Evolutionary conservation across 2,113 vertebrate genomes (phyloP).

Genomic region (Agapornis roseicollis): DNA sequence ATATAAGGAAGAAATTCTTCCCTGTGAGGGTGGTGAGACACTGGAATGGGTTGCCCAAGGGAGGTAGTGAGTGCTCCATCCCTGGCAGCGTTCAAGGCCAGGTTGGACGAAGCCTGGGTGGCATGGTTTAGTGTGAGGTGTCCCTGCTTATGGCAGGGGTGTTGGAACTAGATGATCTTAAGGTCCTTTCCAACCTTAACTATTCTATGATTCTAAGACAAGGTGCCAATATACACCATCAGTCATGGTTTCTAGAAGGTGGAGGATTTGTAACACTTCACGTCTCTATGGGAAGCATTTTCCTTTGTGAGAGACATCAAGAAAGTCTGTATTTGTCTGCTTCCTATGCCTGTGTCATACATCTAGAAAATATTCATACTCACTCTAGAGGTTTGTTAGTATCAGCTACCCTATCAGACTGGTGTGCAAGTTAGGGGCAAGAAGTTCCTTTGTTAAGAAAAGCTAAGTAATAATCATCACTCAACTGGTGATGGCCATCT

Average conservation of each 20-base stretch:
- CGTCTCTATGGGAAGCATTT: background rate
- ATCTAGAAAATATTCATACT: background rate
- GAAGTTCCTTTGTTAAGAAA: background rate
- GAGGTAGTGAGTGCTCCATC: no score
- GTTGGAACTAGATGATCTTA: no score
- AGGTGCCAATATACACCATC: background rate
- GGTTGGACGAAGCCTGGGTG: no score
- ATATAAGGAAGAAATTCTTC: no score
- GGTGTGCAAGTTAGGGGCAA: background rate
- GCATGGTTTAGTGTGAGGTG: no score
- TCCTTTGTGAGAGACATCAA: background rate
- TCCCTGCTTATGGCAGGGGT: no score
- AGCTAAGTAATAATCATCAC: background rate
- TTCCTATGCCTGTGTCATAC: background rate
- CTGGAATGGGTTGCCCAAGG: no score
- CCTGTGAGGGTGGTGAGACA: no score
- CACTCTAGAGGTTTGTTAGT: background rate
- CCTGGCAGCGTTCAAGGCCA: no score
- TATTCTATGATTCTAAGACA: no score
- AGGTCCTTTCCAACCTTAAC: no score
- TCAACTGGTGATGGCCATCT: background rate
- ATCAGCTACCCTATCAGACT: background rate
- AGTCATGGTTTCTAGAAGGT: background rate
- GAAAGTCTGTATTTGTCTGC: fast-evolving
- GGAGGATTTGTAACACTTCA: background rate